These are phyloP conservation scores for Tortrix viridana DNA, from an alignment of 2,888 invertebrate genomes.

Conservation along the genomic window DNA sequence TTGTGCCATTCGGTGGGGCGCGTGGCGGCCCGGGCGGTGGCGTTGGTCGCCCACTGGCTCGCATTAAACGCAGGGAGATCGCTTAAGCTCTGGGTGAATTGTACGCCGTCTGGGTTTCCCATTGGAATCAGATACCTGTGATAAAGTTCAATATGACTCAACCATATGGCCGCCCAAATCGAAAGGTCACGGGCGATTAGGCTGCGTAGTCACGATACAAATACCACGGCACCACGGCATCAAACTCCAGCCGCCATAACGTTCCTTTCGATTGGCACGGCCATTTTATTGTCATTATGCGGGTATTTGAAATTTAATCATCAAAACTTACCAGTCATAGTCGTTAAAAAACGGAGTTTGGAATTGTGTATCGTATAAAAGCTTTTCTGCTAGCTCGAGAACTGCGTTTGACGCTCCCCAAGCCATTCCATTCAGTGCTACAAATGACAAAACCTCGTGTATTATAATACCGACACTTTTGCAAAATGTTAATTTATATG, in stretches of 20 bases:
- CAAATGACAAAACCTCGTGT: not conserved
- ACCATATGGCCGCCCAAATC: not conserved
- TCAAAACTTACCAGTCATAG: constrained; percentile 70
- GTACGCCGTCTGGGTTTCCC: constrained; percentile 72
- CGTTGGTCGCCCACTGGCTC: constrained; percentile 61
- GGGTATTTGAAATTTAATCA: too few species aligned
- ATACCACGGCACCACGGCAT: too few species aligned
- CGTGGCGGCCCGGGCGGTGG: constrained; percentile 51
- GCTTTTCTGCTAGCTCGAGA: constrained; percentile 66
- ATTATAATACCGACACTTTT: not conserved
- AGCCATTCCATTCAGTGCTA: constrained; percentile 73
- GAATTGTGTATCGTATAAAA: constrained; percentile 69
- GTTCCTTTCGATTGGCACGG: too few species aligned
- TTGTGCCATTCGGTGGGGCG: constrained; percentile 70
- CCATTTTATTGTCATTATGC: too few species aligned
- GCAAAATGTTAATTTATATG: too few species aligned
- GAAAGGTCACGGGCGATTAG: too few species aligned
- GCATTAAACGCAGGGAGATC: constrained; percentile 51
- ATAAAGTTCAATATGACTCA: not conserved
- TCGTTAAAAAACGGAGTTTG: constrained; percentile 79
- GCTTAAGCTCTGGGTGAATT: constrained; percentile 62
- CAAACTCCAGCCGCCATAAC: too few species aligned
- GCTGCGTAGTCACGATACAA: too few species aligned
- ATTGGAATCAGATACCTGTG: constrained; percentile 73
- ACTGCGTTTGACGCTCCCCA: constrained; percentile 75